Percentiles rank a stretch among this genome's conserved stretches.
Evolutionary conservation across 2,888 invertebrate genomes (phyloP).

Genomic region (Nemurella pictetii): DNA sequence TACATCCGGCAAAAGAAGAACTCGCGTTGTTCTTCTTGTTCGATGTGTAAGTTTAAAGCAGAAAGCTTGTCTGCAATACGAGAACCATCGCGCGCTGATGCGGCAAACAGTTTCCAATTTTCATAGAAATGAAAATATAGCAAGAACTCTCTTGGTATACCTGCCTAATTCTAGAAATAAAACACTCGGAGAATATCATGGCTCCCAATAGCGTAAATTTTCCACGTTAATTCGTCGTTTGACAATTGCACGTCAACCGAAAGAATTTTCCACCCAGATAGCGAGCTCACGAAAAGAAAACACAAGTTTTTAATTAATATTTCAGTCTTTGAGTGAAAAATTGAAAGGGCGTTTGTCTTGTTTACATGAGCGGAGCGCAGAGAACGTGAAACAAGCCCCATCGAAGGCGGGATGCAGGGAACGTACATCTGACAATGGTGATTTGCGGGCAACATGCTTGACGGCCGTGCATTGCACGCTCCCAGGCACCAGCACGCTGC

Average conservation of each 20-base stretch:
- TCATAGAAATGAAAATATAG: not conserved
- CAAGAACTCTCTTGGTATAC: not conserved
- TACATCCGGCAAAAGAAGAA: too few relatives aligned
- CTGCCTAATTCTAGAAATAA: not conserved
- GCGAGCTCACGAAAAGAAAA: not conserved
- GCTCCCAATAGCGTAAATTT: not conserved
- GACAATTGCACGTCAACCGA: not conserved
- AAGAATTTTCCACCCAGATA: not conserved
- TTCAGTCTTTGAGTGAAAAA: constrained; percentile 15
- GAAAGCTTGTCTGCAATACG: not conserved
- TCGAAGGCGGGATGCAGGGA: not conserved
- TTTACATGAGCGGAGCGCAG: not conserved
- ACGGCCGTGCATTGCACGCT: too few relatives aligned
- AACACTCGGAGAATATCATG: not conserved
- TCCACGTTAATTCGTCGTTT: not conserved
- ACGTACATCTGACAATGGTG: not conserved
- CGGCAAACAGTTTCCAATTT: not conserved
- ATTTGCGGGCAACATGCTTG: not conserved
- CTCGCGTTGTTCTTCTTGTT: not conserved
- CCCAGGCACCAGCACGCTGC: not conserved
- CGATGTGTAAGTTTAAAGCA: not conserved
- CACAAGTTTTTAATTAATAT: constrained; percentile 8
- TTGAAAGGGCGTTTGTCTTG: constrained; percentile 6
- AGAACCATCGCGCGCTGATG: not conserved
- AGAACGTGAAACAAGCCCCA: not conserved